Conservation (phyloP, 2,797 vertebrate genomes). For the Streptopelia turtur region DNA sequence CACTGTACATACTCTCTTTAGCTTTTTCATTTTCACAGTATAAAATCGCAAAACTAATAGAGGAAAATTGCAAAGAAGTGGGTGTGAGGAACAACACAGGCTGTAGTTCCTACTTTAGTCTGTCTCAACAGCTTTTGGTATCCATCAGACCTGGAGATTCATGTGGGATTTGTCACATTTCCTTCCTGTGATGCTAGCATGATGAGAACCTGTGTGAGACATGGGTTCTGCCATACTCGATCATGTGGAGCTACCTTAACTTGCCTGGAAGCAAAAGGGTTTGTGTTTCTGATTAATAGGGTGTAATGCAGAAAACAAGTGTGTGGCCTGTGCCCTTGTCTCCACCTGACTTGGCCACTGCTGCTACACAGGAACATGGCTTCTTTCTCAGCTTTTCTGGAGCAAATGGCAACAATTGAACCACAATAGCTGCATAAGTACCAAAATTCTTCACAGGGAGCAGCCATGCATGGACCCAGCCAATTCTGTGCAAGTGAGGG, state of each 20-base stretch:
- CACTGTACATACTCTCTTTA: neutral
- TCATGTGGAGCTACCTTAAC: neutral
- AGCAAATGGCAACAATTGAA: neutral
- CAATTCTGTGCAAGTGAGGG: neutral
- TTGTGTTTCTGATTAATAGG: neutral
- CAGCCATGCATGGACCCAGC: neutral
- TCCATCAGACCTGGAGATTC: neutral
- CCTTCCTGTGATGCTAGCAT: neutral
- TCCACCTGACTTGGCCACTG: neutral
- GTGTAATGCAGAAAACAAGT: too few relatives aligned
- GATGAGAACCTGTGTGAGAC: neutral
- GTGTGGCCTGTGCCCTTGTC: neutral
- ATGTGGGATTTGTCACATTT: neutral
- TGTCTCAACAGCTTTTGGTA: accelerated
- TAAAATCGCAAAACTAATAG: neutral
- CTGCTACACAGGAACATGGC: accelerated
- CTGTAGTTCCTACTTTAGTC: neutral
- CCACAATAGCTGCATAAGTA: neutral
- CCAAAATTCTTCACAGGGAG: neutral
- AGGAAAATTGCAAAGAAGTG: neutral
- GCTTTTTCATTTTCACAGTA: neutral
- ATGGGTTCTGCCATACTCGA: accelerated
- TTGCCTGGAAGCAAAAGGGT: neutral
- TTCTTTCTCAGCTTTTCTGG: neutral
- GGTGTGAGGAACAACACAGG: neutral